phyloP scores from a whole-genome alignment of 53 echinoderm and acorn worm genomes.

The Mesocentrotus franciscanus region DNA sequence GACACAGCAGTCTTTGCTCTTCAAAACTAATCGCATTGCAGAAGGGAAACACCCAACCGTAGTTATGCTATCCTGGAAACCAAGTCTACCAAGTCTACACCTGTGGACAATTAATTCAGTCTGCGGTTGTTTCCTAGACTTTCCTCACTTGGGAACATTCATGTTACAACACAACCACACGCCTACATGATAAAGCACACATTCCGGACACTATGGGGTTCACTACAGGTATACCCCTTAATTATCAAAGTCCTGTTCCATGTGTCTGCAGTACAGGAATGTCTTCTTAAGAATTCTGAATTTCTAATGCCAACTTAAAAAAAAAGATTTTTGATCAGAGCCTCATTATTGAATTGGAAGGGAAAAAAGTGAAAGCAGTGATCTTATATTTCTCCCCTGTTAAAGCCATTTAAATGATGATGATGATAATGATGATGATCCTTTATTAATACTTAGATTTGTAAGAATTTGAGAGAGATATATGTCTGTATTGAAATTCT shows the following conservation, averaged over 20 bases:
- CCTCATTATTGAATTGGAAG: too few relatives aligned
- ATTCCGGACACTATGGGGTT: neutral
- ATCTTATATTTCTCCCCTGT: too few relatives aligned
- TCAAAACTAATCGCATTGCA: neutral
- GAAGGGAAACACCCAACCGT: neutral
- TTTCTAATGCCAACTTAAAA: too few relatives aligned
- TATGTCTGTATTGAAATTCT: too few relatives aligned
- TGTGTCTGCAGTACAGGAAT: too few relatives aligned
- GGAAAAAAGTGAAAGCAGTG: too few relatives aligned
- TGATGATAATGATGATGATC: too few relatives aligned
- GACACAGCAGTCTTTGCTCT: neutral
- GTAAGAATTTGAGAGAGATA: too few relatives aligned
- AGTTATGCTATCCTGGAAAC: neutral
- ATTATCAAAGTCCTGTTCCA: neutral
- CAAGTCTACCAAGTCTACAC: constrained; percentile 10
- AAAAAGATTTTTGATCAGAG: too few relatives aligned
- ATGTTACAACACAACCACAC: neutral
- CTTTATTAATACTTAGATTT: too few relatives aligned
- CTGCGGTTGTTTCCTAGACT: neutral
- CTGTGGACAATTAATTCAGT: neutral
- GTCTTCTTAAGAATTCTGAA: too few relatives aligned
- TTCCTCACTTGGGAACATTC: neutral
- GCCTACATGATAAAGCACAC: neutral
- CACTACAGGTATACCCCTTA: neutral
- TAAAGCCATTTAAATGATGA: too few relatives aligned